Evolutionary conservation across 53 echinoderm and acorn worm species (phyloP).

Genomic region (Glandiceps talaboti): DNA sequence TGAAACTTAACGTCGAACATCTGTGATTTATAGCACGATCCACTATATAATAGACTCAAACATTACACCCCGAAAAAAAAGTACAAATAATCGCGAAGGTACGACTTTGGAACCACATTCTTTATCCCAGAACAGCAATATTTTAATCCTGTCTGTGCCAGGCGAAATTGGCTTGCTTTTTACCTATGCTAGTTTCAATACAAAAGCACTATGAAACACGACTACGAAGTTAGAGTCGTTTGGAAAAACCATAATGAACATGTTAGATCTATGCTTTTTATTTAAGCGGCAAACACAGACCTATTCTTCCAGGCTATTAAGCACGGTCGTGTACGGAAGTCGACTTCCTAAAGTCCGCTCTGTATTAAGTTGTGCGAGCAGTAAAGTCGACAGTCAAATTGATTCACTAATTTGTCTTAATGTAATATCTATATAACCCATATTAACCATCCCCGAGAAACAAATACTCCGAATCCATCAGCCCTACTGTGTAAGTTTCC

Average conservation of each 20-base stretch:
- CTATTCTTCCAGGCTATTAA: neutral
- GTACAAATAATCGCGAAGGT: too few species aligned
- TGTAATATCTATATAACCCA: neutral
- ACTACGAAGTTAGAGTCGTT: neutral
- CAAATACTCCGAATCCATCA: constrained; percentile 63
- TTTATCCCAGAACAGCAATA: too few species aligned
- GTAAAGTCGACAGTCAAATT: neutral
- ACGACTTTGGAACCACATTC: too few species aligned
- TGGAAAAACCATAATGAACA: neutral
- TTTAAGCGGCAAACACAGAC: neutral
- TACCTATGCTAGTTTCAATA: too few species aligned
- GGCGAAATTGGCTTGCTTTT: too few species aligned
- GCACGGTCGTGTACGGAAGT: neutral
- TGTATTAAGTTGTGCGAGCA: neutral
- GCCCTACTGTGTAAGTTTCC: constrained; percentile 13
- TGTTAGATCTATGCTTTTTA: neutral
- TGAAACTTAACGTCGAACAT: too few species aligned
- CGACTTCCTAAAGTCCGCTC: neutral
- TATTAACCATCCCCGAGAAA: constrained; percentile 21
- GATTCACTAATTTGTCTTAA: neutral
- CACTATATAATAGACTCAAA: too few species aligned
- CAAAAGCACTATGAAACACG: neutral
- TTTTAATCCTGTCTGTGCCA: too few species aligned
- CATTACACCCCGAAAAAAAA: too few species aligned
- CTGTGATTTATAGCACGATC: too few species aligned